These are phyloP conservation scores for Glareola pratincola DNA, from an alignment of 2,113 vertebrate genomes.

Conservation along the genomic window DNA sequence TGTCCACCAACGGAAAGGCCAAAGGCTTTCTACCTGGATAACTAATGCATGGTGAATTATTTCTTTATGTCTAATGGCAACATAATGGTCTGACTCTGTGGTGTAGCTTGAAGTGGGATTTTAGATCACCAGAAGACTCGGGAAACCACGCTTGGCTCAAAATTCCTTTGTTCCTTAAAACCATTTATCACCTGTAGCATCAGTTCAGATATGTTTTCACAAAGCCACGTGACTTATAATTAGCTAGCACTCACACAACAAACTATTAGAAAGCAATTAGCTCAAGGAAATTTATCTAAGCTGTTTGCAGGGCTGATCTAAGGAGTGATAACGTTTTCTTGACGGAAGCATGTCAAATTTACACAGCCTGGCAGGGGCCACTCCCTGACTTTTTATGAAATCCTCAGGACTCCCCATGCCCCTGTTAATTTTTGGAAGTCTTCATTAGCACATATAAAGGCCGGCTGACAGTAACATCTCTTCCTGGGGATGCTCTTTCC, in stretches of 20 bases:
- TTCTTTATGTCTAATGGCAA: neutral
- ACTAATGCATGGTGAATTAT: neutral
- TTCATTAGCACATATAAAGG: neutral
- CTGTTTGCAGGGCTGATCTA: neutral
- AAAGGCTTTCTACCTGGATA: neutral
- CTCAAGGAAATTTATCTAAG: neutral
- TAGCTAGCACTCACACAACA: neutral
- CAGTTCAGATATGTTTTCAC: neutral
- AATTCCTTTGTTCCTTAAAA: neutral
- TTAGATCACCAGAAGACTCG: neutral
- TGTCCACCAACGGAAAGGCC: neutral
- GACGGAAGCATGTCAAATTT: neutral
- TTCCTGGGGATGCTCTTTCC: neutral
- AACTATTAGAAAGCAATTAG: conserved; percentile 49
- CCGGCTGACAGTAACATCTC: neutral
- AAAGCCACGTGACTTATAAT: neutral
- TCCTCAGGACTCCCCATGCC: neutral
- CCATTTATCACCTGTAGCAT: conserved; percentile 19
- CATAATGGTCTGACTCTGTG: neutral
- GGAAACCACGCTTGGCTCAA: neutral
- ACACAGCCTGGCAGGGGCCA: neutral
- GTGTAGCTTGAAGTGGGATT: neutral
- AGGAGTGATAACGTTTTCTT: neutral
- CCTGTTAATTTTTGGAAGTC: neutral
- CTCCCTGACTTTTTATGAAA: neutral